Evolutionary conservation across 2,888 invertebrate genomes (phyloP), one percentile per base, ranked within the genome.

Genomic region (Xestia rhomboidea): DNA sequence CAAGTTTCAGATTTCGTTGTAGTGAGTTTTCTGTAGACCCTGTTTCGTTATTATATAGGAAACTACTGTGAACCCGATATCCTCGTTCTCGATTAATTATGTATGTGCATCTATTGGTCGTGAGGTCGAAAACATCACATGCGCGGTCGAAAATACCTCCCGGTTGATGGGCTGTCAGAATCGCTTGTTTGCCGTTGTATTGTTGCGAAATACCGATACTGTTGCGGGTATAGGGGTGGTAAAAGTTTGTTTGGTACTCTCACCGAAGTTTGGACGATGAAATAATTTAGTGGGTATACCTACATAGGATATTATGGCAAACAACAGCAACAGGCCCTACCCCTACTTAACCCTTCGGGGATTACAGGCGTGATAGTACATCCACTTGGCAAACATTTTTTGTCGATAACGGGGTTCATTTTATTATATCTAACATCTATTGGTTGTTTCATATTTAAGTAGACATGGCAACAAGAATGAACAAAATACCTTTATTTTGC

Each of bases 91-190:
- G 81, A 92, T 93, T 91, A 91, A 93, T 93, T 93, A 93, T 93
- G 93, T 91, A 93, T 93, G 92, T 93, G 91, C 92, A 93, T 93
- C 89, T 89, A 90, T 93, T 89, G 81, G 89, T 79, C 77, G 81
- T 87, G 88, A 90, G 89, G 90, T 88, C 89, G 88, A 88, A 81
- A 84, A 85, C 82, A 83, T 84, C 84, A 85, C 72, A 85, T 78
- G 81, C 75, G 21, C 63, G 68, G 34, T 75, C 78, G 85, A 87
- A 85, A 82, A 81, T 82, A 72, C 75, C 41, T 64, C 46, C 64
- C 81, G 79, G 82, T 81, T 87, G 77, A 87, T 83, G 75, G 64
- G 69, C 63, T 34, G 70, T 76, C 87, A 51, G 68, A 79, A 78
- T 73, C 27, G 63, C 68, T 68, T 74, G 77, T 77, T 75, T 77